These are phyloP conservation scores for Dicranocentrus wangi DNA, from an alignment of 2,888 invertebrate species.

Conservation along the genomic window DNA sequence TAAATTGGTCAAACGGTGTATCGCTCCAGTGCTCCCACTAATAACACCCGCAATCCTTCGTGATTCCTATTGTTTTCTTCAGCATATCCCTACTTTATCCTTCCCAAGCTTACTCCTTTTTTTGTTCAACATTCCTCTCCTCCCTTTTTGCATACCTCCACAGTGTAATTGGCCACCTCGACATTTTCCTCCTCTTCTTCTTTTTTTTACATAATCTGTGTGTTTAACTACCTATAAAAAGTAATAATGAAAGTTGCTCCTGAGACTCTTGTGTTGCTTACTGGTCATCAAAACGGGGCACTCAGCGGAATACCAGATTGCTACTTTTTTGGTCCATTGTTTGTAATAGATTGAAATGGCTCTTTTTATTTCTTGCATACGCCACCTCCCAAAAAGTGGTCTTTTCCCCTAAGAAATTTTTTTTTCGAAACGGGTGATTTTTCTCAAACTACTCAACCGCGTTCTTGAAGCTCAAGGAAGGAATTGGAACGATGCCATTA, in stretches of 20 bases:
- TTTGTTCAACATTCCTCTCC: too few species aligned
- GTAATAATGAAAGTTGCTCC: conserved; percentile 31
- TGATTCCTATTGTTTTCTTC: background rate
- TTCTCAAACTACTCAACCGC: too few species aligned
- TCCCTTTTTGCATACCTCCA: conserved; percentile 15
- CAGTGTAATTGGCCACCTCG: conserved; percentile 12
- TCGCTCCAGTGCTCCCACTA: conserved; percentile 71
- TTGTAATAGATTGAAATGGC: conserved; percentile 52
- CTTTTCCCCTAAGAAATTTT: background rate
- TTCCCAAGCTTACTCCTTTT: background rate
- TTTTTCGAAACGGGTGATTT: too few species aligned
- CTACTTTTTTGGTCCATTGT: conserved; percentile 37
- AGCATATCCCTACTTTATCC: background rate
- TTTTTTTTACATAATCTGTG: background rate
- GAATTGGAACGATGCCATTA: conserved; percentile 55
- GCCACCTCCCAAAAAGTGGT: too few species aligned
- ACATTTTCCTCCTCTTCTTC: background rate
- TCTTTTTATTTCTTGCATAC: too few species aligned
- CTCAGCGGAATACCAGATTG: conserved; percentile 56
- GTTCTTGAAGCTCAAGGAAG: background rate
- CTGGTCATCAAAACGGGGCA: conserved; percentile 42
- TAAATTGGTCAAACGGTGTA: conserved; percentile 62
- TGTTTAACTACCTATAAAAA: conserved; percentile 33
- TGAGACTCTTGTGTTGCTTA: conserved; percentile 24
- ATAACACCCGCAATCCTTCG: conserved; percentile 61